A percentile compares a stretch with the other conserved stretches of the same genome.
Conservation (phyloP, 2,113 vertebrate species). For the Sinocyclocheilus anshuiensis region DNA sequence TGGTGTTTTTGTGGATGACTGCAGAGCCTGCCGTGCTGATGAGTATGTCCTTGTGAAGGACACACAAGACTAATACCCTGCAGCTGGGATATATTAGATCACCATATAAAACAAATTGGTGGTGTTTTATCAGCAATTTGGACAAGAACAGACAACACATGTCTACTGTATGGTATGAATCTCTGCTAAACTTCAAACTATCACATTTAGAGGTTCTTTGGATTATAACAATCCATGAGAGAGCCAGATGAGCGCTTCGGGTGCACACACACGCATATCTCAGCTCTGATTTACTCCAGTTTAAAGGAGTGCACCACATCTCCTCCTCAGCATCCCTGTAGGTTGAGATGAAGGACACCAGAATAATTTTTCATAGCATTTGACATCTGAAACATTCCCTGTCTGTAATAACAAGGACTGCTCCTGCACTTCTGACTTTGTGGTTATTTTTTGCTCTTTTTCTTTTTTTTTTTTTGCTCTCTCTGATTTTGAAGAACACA, state of each 20-base stretch:
- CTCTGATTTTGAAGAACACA: conserved; percentile 3
- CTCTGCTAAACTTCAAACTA: not conserved
- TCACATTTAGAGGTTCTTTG: not conserved
- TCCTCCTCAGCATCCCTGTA: not conserved
- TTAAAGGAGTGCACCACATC: not conserved
- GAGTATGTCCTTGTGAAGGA: conserved; percentile 9
- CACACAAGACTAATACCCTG: not conserved
- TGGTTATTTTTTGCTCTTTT: not conserved
- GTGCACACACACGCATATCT: not conserved
- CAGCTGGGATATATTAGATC: conserved; percentile 27
- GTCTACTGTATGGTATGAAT: not conserved
- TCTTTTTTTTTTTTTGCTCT: not conserved
- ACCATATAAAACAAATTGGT: not conserved
- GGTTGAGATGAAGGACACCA: conserved; percentile 24
- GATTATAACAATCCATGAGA: not conserved
- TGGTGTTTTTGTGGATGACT: conserved; percentile 26
- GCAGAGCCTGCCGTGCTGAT: conserved; percentile 7
- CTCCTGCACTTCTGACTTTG: not conserved
- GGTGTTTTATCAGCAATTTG: conserved; percentile 1
- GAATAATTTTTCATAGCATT: not conserved
- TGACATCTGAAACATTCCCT: conserved; percentile 19
- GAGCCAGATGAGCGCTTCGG: not conserved
- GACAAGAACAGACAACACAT: not conserved
- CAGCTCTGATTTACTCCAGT: conserved; percentile 4
- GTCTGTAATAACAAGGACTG: conserved; percentile 8